These are phyloP conservation scores for Venusia cambrica DNA, from an alignment of 2,888 invertebrate genomes.

Conservation along the genomic window DNA sequence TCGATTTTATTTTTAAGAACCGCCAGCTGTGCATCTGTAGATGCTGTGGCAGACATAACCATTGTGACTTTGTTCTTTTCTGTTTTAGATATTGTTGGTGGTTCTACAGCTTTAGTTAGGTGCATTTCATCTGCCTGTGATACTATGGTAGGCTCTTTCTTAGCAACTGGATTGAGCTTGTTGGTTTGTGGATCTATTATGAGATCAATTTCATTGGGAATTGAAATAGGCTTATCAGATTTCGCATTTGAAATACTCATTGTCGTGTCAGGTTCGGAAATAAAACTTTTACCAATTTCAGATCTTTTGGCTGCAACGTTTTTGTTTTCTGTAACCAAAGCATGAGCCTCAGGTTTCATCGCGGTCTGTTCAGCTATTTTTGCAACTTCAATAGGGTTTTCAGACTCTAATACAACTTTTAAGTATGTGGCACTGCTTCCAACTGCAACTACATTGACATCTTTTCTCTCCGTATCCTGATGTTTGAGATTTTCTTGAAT, in stretches of 20 bases:
- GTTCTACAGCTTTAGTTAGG: not conserved
- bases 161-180: not conserved
- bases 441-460: conserved; percentile 1
- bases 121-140: not conserved
- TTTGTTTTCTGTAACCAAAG: no score
- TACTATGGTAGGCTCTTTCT: not conserved
- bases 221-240: not conserved
- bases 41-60: not conserved
- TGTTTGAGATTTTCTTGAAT: no score
- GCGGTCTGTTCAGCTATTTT: conserved; percentile 1
- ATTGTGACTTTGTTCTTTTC: conserved; percentile 1
- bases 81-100: not conserved
- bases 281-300: not conserved
- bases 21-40: conserved; percentile 1
- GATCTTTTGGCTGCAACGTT: not conserved
- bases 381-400: conserved; percentile 2
- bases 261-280: conserved; percentile 3
- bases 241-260: not conserved
- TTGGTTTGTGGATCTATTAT: conserved; percentile 2
- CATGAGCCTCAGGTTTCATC: not conserved
- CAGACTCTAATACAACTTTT: conserved; percentile 1
- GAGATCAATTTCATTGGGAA: conserved; percentile 1
- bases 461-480: no score
- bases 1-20: conserved; percentile 5
- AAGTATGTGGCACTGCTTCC: not conserved